Evolutionary conservation across 2,113 vertebrate species (phyloP), one percentile per base, ranked within the genome.

Genomic region (Clinocottus analis): DNA sequence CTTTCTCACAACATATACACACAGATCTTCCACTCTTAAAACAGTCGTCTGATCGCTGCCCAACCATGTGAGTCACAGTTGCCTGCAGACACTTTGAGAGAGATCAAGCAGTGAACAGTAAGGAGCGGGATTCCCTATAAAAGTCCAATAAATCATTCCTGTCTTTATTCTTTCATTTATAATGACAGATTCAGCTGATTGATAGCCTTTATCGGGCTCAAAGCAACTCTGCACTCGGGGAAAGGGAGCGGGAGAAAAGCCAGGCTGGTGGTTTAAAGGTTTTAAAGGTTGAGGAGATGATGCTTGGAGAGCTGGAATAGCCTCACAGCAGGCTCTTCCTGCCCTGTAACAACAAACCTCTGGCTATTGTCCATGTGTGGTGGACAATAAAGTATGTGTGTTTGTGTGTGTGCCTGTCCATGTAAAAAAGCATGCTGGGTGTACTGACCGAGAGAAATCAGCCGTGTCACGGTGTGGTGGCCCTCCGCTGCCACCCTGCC

Each of bases 251-350:
- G 59, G 33, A 72, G 6, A 51, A 27, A 7, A 49, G 41, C 9
- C 47, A 12, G 21, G 39, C 10, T 66, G 68, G 7, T 66, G 31
- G 53, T 66, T 75, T 58, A 25, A 56, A 55, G 43, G 29, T 63
- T 74, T 53, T 17, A 25, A 14, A 80, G 74, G 79, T 19, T 33
- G n/a, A 65, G 51, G 63, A 61, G 60, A 70, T 79, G 58, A 66
- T 49, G 58, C 61, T 53, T 71, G 37, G 3, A 23, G 56, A 63
- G 41, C 49, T 69, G 76, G 74, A 75, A 86, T 47, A 80, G 21
- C 70, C 2, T n/a, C 86, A 80, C 85, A 89, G 90, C 75, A 25
- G 80, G 79, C 70, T 74, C 60, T 87, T 90, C 90, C 88, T 89
- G 85, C 63, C 59, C 82, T 86, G 37, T 65, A 55, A 83, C 43